Conservation (phyloP, 2,797 vertebrate species). For the Thripadectes ignobilis region DNA sequence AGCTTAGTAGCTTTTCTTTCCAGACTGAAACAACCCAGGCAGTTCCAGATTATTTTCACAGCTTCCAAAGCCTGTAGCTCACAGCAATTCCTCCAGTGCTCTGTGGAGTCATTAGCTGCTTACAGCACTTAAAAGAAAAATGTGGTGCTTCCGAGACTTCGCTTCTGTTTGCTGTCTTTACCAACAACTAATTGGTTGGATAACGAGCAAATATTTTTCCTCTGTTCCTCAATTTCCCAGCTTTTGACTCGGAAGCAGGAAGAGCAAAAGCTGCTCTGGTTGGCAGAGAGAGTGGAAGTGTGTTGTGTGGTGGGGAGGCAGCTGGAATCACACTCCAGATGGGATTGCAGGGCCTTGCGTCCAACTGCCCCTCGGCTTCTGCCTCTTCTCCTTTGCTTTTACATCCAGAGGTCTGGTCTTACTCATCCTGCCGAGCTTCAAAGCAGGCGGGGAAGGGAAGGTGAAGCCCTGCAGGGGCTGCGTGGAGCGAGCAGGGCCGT, state of each 20-base stretch:
- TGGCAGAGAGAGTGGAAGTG: neutral
- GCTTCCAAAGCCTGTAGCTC: neutral
- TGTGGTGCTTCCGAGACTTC: slow-evolving; percentile 19
- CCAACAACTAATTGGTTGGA: slow-evolving; percentile 47
- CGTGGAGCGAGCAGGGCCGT: neutral
- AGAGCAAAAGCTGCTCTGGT: neutral
- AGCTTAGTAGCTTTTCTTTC: neutral
- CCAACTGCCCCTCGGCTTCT: neutral
- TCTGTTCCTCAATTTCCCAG: slow-evolving; percentile 45
- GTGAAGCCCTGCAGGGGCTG: neutral
- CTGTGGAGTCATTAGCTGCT: slow-evolving; percentile 28
- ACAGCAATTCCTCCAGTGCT: neutral
- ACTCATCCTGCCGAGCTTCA: neutral
- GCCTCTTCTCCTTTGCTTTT: neutral
- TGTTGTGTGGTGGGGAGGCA: neutral
- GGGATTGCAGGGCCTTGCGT: neutral
- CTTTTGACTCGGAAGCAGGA: slow-evolving; percentile 15
- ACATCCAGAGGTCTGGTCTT: rapidly evolving
- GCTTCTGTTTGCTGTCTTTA: slow-evolving; percentile 53
- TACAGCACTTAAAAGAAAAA: slow-evolving; percentile 52
- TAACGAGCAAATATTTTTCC: slow-evolving; percentile 54
- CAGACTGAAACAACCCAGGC: neutral
- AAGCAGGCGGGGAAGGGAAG: neutral
- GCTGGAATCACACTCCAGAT: rapidly evolving
- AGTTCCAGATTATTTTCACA: neutral